Percentiles rank a stretch among this genome's conserved stretches.
These are phyloP conservation scores for Lonchura striata DNA, from an alignment of 2,113 vertebrate species.

Conservation along the genomic window DNA sequence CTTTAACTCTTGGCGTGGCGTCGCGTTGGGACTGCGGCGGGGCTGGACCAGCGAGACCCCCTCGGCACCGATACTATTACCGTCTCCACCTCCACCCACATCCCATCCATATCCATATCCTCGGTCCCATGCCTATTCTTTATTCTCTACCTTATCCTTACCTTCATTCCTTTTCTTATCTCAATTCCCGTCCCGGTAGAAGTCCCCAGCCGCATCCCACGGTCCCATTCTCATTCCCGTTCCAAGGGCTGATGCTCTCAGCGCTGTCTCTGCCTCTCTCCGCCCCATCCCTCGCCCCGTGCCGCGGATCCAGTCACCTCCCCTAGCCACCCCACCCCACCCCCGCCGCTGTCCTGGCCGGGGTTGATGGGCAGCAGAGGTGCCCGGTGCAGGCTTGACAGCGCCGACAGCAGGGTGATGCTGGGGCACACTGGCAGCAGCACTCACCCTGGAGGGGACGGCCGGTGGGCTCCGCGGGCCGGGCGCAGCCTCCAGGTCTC, in stretches of 20 bases:
- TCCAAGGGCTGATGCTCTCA: neutral
- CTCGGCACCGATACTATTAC: neutral
- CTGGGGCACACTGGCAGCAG: neutral
- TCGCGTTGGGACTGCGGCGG: neutral
- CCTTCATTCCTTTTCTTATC: neutral
- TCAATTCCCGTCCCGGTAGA: too few relatives aligned
- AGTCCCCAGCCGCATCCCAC: neutral
- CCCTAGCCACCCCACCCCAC: accelerated
- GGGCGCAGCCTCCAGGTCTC: neutral
- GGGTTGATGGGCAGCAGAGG: neutral
- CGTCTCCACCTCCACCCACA: neutral
- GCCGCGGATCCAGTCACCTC: neutral
- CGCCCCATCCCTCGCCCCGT: neutral
- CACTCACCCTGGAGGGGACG: constrained; percentile 4
- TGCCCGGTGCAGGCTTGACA: neutral
- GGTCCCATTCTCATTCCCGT: too few relatives aligned
- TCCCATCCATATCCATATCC: too few relatives aligned
- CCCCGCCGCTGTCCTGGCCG: neutral
- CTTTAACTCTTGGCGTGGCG: constrained; percentile 44
- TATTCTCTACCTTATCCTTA: neutral
- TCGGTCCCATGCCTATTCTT: neutral
- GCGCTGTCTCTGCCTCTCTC: neutral
- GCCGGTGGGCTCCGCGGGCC: neutral
- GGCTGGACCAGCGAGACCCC: neutral
- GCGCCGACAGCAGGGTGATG: neutral